phyloP scores from a whole-genome alignment of 2,888 invertebrate genomes.

The Chloroclystis v-ata region DNA sequence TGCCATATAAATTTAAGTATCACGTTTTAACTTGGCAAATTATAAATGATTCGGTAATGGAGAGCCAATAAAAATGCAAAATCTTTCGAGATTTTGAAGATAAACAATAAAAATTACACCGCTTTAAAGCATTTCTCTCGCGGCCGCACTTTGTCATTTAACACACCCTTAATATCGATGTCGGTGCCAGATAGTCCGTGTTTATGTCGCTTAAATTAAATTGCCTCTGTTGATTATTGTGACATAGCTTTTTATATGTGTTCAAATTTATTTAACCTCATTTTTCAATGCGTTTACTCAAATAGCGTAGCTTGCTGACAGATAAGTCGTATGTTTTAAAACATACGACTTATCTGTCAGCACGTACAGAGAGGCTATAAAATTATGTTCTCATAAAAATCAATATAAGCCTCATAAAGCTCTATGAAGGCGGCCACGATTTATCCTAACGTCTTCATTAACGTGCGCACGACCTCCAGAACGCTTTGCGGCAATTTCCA shows the following conservation, averaged over 20 bases:
- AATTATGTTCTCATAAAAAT: conserved; percentile 70
- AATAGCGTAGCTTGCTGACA: conserved; percentile 12
- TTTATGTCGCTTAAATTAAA: conserved; percentile 75
- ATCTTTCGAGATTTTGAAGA: conserved; percentile 57
- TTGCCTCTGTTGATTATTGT: conserved; percentile 69
- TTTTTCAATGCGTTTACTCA: conserved; percentile 33
- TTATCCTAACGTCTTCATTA: conserved; percentile 74
- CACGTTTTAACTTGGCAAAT: too few relatives aligned
- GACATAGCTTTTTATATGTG: conserved; percentile 63
- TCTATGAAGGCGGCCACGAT: conserved; percentile 58
- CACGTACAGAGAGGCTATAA: conserved; percentile 52
- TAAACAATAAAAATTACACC: conserved; percentile 67
- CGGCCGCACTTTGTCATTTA: conserved; percentile 72
- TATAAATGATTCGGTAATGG: too few relatives aligned
- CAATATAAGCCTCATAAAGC: conserved; percentile 66
- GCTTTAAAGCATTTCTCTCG: conserved; percentile 67
- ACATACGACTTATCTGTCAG: too few relatives aligned
- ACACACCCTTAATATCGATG: conserved; percentile 73
- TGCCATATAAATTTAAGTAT: too few relatives aligned
- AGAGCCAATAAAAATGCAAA: conserved; percentile 59
- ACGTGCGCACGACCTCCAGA: conserved; percentile 63
- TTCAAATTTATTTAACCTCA: conserved; percentile 56
- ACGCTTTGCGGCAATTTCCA: conserved; percentile 62
- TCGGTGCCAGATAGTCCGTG: conserved; percentile 66
- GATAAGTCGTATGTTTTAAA: conserved; percentile 15